Evolutionary conservation across 2,888 invertebrate species (phyloP).

Genomic region (Zelleria hepariella): DNA sequence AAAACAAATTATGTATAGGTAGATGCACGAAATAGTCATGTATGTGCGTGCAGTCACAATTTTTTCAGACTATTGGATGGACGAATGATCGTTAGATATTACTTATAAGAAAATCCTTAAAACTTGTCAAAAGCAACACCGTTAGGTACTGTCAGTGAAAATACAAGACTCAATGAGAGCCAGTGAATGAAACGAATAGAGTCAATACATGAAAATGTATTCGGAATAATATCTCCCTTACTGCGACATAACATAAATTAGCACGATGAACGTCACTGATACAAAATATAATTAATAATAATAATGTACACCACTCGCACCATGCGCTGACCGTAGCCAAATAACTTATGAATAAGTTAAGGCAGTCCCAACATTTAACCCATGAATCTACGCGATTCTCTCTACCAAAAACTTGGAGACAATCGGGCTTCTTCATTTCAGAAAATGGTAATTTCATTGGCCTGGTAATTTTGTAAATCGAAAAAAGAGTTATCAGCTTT

Average conservation of each 20-base stretch:
- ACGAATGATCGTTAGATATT: not conserved
- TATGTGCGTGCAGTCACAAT: no score
- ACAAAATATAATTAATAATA: constrained; percentile 59
- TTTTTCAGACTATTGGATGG: no score
- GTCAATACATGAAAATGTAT: constrained; percentile 60
- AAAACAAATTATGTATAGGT: not conserved
- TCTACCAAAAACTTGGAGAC: no score
- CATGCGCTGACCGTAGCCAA: constrained; percentile 13
- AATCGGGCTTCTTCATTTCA: no score
- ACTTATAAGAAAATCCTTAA: no score
- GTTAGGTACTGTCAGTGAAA: no score
- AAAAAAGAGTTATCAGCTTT: not conserved
- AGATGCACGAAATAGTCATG: not conserved
- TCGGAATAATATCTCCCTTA: constrained; percentile 57
- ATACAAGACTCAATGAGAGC: not conserved
- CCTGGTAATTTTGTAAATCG: not conserved
- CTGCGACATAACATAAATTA: constrained; percentile 56
- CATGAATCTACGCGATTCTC: no score
- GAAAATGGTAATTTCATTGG: not conserved
- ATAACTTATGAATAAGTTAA: not conserved
- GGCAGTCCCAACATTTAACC: not conserved
- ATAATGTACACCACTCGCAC: constrained; percentile 38
- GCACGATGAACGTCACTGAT: constrained; percentile 54
- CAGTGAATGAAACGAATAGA: not conserved
- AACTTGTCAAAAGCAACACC: no score